Base-by-base conservation (phyloP, 2,797 vertebrate species). In the Siniperca undulata region DNA sequence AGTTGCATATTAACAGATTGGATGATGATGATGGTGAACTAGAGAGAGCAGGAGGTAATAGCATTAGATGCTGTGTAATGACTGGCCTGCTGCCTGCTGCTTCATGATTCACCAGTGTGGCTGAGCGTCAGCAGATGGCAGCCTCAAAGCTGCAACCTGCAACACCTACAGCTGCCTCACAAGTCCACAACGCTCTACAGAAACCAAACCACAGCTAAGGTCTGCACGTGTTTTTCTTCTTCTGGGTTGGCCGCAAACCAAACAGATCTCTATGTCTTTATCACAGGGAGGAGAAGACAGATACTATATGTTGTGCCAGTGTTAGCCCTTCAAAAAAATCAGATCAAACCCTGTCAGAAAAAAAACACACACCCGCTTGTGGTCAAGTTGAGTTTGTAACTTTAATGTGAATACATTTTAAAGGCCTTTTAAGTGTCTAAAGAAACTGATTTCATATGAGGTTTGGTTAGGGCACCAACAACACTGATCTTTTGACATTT, bases 91-190 rank as follows among this genome's bases (percentile, higher is more conserved):
- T 40, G 42, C 38, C 20, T 58, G 73, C 70, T 70, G 83, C 77
- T 73, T 81, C 60, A 60, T 88, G 86, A 88, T 71, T 81, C 85
- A 83, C 24, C 69, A 34, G 50, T 56, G 70, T 46, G 78, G 42
- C 74, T 20, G 76, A 74, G 30, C 62, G 22, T 82, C 81, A 81
- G 77, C 89, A 90, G 86, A 85, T 91, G 86, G 85, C 85, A 68
- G 81, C 72, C n/a, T 52, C 24, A 10, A 10, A 10, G 12, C 50
- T 36, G 55, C 44, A 44, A 59, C 48, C 40, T 67, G 65, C 27
- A 58, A 24, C 55, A 83, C 68, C 58, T 70, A 61, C 61, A 34
- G 44, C 73, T 44, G 22, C 42, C n/a, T 60, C n/a, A 44, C 50
- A 59, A 48, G 42, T 48, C 44, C 7, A 30, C 27, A 42, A 53